Percentiles rank a stretch among this genome's conserved stretches.
phyloP scores from a whole-genome alignment of 2,888 invertebrate genomes.

The Eumacrocentrus americanus region DNA sequence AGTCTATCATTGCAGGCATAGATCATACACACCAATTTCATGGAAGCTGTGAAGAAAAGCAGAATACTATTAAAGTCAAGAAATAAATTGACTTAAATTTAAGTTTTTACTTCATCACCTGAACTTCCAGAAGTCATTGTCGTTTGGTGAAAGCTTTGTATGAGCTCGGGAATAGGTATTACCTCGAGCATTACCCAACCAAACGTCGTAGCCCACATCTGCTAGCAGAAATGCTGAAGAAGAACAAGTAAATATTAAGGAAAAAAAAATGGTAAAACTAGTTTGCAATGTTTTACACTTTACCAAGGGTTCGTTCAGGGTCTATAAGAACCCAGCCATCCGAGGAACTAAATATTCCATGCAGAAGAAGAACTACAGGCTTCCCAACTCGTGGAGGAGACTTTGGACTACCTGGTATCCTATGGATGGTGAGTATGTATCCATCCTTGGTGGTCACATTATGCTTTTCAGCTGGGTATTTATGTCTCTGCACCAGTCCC shows the following conservation, averaged over 20 bases:
- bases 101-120: slow-evolving; percentile 51
- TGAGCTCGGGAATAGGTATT: slow-evolving; percentile 69
- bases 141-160: slow-evolving; percentile 48
- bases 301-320: slow-evolving; percentile 51
- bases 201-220: slow-evolving; percentile 59
- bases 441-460: slow-evolving; percentile 49
- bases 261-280: neutral
- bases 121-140: slow-evolving; percentile 54
- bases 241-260: no score
- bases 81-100: no score
- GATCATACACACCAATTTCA: slow-evolving; percentile 68
- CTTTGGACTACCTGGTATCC: slow-evolving; percentile 47
- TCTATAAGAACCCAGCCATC: slow-evolving; percentile 52
- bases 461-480: slow-evolving; percentile 51
- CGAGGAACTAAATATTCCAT: slow-evolving; percentile 49
- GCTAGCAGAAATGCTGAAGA: slow-evolving; percentile 40
- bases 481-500: slow-evolving; percentile 42
- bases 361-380: slow-evolving; percentile 46
- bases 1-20: slow-evolving; percentile 68
- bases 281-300: neutral
- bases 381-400: slow-evolving; percentile 37
- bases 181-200: slow-evolving; percentile 70
- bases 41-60: slow-evolving; percentile 63
- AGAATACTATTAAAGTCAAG: neutral
- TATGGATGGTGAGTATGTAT: slow-evolving; percentile 45